These are phyloP conservation scores for Bactericera cockerelli DNA, from an alignment of 1,140 invertebrate species.

Conservation along the genomic window DNA sequence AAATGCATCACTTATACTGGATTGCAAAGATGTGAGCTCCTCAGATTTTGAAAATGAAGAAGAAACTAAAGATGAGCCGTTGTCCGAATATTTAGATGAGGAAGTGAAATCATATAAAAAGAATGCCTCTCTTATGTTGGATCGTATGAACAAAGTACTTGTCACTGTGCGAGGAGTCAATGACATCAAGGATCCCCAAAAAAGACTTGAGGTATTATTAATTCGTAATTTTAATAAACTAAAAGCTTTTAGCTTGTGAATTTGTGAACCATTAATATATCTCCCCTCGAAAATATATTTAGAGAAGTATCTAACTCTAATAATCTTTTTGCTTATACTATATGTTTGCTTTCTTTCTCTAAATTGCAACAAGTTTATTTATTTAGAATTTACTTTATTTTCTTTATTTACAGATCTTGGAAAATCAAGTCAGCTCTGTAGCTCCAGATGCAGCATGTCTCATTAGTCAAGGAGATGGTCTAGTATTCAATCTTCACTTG, in stretches of 20 bases:
- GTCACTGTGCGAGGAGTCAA: constrained; percentile 45
- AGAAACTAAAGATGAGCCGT: too few relatives aligned
- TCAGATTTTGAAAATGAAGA: too few relatives aligned
- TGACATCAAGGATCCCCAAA: constrained; percentile 46
- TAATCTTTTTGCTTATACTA: too few relatives aligned
- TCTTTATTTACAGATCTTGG: constrained; percentile 34
- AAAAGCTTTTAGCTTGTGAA: too few relatives aligned
- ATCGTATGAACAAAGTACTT: constrained; percentile 47
- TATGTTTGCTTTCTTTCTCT: too few relatives aligned
- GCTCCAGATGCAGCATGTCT: constrained; percentile 62
- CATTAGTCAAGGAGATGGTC: constrained; percentile 59
- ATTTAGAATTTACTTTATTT: background rate
- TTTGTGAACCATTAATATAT: too few relatives aligned
- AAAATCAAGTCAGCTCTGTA: constrained; percentile 43
- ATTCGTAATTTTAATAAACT: background rate
- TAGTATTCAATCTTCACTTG: constrained; percentile 47
- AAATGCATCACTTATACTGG: too few relatives aligned
- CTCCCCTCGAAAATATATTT: too few relatives aligned
- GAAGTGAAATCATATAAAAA: background rate
- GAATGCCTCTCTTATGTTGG: constrained; percentile 37
- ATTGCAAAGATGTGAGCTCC: too few relatives aligned
- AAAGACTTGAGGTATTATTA: constrained; percentile 47
- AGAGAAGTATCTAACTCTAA: too few relatives aligned
- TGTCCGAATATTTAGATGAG: too few relatives aligned
- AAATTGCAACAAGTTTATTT: too few relatives aligned